Evolutionary conservation across 1,140 invertebrate species (phyloP), one percentile per base, ranked within the genome.

Genomic region (Plectrocnemia conspersa): DNA sequence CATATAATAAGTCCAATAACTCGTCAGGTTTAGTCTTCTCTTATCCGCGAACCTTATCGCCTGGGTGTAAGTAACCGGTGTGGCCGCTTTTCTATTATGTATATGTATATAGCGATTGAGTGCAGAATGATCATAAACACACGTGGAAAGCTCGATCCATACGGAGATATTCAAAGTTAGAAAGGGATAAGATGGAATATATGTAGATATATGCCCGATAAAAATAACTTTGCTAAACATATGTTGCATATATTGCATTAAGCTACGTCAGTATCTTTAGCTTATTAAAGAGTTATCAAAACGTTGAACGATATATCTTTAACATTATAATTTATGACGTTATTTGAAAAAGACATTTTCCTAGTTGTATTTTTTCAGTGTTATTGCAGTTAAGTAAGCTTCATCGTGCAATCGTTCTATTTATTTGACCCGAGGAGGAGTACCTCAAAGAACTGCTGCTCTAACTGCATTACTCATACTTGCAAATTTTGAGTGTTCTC

Each of bases 81-180:
- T 5, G 35, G 35, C 13, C 15, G 13, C 35, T 38, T 38, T 38
- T 38, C 35, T 38, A 38, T 38, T 38, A 16, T 7, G 27, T 29
- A 6, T 29, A 29, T 6, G 27, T 7, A 38, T 38, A 38, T 38
- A 13, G 35, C 35, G 18, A n/a, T n/a, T 38, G 35, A 10, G 35
- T 38, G 35, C 35, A 38, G 35, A 38, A 38, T 38, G 7, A 6
- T n/a, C n/a, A n/a, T n/a, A n/a, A n/a, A n/a, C n/a, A n/a, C n/a
- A n/a, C n/a, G n/a, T n/a, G n/a, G n/a, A n/a, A n/a, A n/a, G n/a
- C n/a, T n/a, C n/a, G n/a, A n/a, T n/a, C n/a, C n/a, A n/a, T n/a
- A n/a, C n/a, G n/a, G n/a, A n/a, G n/a, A n/a, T n/a, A n/a, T n/a
- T n/a, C n/a, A n/a, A n/a, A n/a, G n/a, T n/a, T n/a, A n/a, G n/a